phyloP scores from a whole-genome alignment of 2,888 invertebrate species.

The Trachelus tabidus region DNA sequence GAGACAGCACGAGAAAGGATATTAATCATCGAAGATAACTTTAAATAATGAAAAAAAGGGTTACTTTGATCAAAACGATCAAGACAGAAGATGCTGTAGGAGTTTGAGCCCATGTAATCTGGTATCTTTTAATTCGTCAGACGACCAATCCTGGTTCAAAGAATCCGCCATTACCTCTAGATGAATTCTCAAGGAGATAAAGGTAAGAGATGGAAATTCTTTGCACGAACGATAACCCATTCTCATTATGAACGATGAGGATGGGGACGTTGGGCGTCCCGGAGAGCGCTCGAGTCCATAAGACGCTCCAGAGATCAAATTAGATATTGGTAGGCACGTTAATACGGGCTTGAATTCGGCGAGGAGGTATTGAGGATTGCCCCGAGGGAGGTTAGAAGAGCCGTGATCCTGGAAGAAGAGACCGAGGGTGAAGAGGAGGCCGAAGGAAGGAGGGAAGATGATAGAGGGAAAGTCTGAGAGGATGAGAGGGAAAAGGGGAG shows the following conservation, averaged over 20 bases:
- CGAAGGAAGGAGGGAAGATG: slow-evolving; percentile 14
- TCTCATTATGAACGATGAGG: slow-evolving; percentile 44
- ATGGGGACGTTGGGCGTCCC: background rate
- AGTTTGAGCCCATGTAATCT: background rate
- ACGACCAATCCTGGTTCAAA: slow-evolving; percentile 29
- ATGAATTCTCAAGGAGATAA: slow-evolving; percentile 23
- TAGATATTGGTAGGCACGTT: slow-evolving; percentile 53
- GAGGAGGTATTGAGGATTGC: slow-evolving; percentile 51
- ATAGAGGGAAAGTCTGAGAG: slow-evolving; percentile 14
- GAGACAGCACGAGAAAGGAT: background rate
- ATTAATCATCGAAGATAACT: background rate
- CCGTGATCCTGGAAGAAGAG: slow-evolving; percentile 25
- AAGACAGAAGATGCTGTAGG: background rate
- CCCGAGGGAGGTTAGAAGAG: slow-evolving; percentile 38
- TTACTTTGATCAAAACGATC: background rate
- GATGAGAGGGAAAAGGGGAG: slow-evolving; percentile 13
- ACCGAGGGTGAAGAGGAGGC: slow-evolving; percentile 11
- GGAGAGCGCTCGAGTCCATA: slow-evolving; percentile 11
- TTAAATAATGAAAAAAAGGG: background rate
- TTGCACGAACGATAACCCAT: slow-evolving; percentile 41
- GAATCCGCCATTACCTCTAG: slow-evolving; percentile 34
- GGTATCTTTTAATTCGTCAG: background rate
- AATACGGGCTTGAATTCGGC: slow-evolving; percentile 48
- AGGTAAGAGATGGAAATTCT: slow-evolving; percentile 40
- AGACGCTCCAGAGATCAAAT: slow-evolving; percentile 42